Evolutionary conservation across 2,797 vertebrate species (phyloP).

Genomic region (Mallotus villosus): DNA sequence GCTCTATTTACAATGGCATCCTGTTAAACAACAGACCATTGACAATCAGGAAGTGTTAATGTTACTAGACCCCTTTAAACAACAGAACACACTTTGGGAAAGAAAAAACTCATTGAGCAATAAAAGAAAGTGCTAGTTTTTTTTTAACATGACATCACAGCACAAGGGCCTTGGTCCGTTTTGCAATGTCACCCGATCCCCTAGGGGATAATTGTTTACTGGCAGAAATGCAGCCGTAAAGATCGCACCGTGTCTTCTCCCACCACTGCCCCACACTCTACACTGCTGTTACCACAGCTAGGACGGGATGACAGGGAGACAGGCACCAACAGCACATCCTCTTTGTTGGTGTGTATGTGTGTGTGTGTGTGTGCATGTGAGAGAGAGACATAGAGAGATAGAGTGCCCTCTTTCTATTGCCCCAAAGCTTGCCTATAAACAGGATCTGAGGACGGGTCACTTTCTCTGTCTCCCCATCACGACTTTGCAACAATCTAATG

Average conservation of each 20-base stretch:
- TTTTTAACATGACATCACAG: conserved; percentile 35
- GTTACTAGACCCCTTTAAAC: conserved; percentile 37
- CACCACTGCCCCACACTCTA: conserved; percentile 28
- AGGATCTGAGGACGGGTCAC: conserved; percentile 41
- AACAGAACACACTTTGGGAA: conserved; percentile 40
- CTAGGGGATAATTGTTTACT: conserved; percentile 53
- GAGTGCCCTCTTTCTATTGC: conserved; percentile 38
- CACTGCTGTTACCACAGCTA: conserved; percentile 19
- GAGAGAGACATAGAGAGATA: conserved; percentile 6
- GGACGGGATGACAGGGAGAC: conserved; percentile 12
- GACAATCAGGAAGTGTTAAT: conserved; percentile 33
- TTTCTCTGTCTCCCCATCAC: conserved; percentile 35
- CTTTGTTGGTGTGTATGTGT: conserved; percentile 2
- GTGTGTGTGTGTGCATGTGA: neutral
- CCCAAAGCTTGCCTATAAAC: conserved; percentile 37
- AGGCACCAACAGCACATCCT: conserved; percentile 12
- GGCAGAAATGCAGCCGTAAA: conserved; percentile 48
- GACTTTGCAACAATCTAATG: conserved; percentile 53
- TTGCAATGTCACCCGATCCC: conserved; percentile 58
- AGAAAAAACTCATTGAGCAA: conserved; percentile 34
- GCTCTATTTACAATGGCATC: conserved; percentile 40
- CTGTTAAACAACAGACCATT: conserved; percentile 28
- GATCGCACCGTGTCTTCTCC: conserved; percentile 28
- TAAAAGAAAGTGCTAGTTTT: conserved; percentile 28
- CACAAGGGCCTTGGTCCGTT: conserved; percentile 46